Evolutionary conservation across 1,140 invertebrate species (phyloP).

Genomic region (Pseudachorutes palmiensis): DNA sequence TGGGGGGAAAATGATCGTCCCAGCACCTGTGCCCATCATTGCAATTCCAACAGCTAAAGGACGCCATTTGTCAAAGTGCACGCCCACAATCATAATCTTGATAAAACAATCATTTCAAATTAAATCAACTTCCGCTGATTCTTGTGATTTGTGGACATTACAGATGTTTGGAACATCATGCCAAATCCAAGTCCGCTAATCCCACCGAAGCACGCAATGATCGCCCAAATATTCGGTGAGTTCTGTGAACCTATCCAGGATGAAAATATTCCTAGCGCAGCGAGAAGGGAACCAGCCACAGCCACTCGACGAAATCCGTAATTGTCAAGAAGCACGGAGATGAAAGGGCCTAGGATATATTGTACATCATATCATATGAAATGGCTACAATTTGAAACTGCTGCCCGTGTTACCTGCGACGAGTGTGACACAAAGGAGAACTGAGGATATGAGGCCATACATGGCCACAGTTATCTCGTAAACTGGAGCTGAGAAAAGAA

Average conservation of each 20-base stretch:
- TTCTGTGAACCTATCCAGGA: conserved; percentile 9
- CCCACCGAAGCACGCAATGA: conserved; percentile 12
- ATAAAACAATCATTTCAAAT: too few species aligned
- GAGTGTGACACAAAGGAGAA: conserved; percentile 16
- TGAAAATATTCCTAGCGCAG: conserved; percentile 14
- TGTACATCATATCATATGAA: neutral
- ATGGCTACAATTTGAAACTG: neutral
- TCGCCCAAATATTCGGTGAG: conserved; percentile 10
- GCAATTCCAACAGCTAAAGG: conserved; percentile 20
- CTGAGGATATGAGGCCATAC: neutral
- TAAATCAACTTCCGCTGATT: too few species aligned
- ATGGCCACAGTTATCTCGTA: conserved; percentile 4
- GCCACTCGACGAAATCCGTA: conserved; percentile 16
- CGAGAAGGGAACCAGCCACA: conserved; percentile 12
- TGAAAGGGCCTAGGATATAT: conserved; percentile 8
- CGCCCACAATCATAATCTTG: conserved; percentile 16
- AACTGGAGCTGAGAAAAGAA: neutral
- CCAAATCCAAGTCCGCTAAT: conserved; percentile 23
- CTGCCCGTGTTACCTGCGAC: conserved; percentile 3
- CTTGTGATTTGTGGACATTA: too few species aligned
- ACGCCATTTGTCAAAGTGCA: conserved; percentile 14
- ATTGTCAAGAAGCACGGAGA: conserved; percentile 7
- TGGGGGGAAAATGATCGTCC: conserved; percentile 13
- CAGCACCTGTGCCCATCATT: conserved; percentile 14
- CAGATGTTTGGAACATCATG: conserved; percentile 17